Evolutionary conservation across 2,113 vertebrate species (phyloP), one percentile per base, ranked within the genome.

Genomic region (Marmota monax): DNA sequence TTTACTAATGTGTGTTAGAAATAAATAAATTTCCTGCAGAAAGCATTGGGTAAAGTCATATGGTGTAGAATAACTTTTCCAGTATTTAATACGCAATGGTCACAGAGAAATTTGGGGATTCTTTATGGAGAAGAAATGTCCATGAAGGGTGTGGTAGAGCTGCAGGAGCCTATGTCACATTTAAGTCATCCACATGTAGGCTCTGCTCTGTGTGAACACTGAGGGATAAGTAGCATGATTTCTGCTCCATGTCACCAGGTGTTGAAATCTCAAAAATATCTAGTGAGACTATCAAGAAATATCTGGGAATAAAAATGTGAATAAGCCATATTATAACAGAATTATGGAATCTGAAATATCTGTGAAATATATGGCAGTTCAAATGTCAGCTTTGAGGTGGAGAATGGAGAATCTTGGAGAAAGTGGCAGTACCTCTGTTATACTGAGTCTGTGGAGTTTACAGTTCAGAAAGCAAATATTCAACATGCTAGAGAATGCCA

Each of bases 391-490:
- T 74, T 51, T 42, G 0, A 77, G 48, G 34, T 18, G 4, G 17
- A 48, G 5, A 37, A 94, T 70, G 18, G 29, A 93, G 42, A 56
- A 61, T 23, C 29, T 14, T 39, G 20, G 34, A 74, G 27, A 73
- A 61, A 92, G 7, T 25, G 25, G n/a, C 6, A 78, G 2, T 29
- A 58, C 20, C 7, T 56, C 17, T 65, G 5, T 10, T 34, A 86
- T 48, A 14, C 17, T 80, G 17, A 79, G 2, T 80, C 17, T 92
- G 34, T 85, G 39, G 12, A 42, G 39, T n/a, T 34, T 34, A 25
- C 12, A 58, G 27, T 63, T 88, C 73, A 61, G 39, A 93, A 83
- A 93, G 48, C 9, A 96, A 96, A 45, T 63, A 67, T 58, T 84
- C 25, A 69, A 45, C 78, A 63, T 3, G 23, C 63, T 65, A 86